These are phyloP conservation scores for Malacoctenus gilli DNA, from an alignment of 2,797 vertebrate species.

Conservation along the genomic window DNA sequence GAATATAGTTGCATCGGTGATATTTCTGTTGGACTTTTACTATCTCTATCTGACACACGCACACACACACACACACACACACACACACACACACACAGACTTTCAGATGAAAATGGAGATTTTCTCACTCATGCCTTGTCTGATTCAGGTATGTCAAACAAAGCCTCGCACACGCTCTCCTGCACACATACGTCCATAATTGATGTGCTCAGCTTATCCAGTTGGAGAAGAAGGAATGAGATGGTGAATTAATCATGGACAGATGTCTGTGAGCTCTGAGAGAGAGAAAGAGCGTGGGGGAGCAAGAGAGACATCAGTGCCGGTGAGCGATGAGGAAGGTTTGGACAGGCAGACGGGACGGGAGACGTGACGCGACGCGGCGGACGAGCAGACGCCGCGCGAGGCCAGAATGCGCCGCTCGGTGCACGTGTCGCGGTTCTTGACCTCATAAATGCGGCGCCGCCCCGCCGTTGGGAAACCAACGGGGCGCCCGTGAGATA, in stretches of 20 bases:
- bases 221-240: conserved; percentile 46
- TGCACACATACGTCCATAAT: conserved; percentile 47
- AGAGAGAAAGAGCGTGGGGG: conserved; percentile 3
- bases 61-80: not conserved
- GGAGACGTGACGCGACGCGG: conserved; percentile 1
- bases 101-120: conserved; percentile 3
- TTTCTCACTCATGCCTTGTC: conserved; percentile 29
- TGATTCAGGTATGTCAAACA: conserved; percentile 26
- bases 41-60: not conserved
- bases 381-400: conserved; percentile 16
- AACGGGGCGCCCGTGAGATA: conserved; percentile 27
- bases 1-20: not conserved
- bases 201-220: conserved; percentile 56
- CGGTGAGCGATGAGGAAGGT: conserved; percentile 43
- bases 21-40: conserved; percentile 1
- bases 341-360: conserved; percentile 19
- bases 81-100: not conserved
- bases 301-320: conserved; percentile 4
- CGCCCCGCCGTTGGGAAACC: conserved; percentile 43
- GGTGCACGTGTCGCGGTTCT: conserved; percentile 14
- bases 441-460: conserved; percentile 46
- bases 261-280: conserved; percentile 23
- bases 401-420: conserved; percentile 7
- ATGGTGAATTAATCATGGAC: conserved; percentile 69
- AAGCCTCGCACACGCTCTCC: conserved; percentile 21